Base-by-base conservation (phyloP, 2,888 invertebrate species). In the Leptarthrus brevirostris region DNA sequence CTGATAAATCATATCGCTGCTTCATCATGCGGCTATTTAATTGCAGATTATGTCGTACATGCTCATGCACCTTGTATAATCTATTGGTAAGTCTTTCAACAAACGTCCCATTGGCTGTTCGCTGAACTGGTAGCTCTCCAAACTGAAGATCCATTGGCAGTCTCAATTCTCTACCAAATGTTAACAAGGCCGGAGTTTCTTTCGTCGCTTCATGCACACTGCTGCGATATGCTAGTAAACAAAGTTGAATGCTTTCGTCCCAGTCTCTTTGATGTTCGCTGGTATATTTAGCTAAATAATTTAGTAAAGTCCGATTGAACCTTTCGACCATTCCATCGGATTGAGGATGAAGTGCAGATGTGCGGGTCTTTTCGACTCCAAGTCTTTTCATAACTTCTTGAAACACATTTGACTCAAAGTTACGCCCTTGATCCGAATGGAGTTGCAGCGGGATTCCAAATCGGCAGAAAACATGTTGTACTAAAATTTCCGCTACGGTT, bases 311-410 rank as follows among this genome's bases (percentile, higher is more conserved):
- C n/a, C 74, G 56, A 70, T 80, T 79, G 40, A 77, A 76, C 52
- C 78, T 70, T 18, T 79, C 78, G 1, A 79, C 77, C 77, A 79
- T 79, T 22, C 79, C 79, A 66, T 79, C 78, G 3, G 78, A 79
- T 34, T 79, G 79, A 6, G 80, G 78, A 73, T 78, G 79, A 20
- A 79, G 54, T n/a, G 79, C 73, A 2, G 78, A 78, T 5, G 78
- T 79, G 16, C 49, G n/a, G 14, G 70, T 77, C 58, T 77, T 76
- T 3, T 53, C 36, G 12, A 77, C 76, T 73, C 75, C 74, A 16
- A 74, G 24, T 5, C 72, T 0, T 5, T 49, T 1, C 10, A 18
- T 8, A 49, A 8, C 16, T 8, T 16, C n/a, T 10, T 49, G 14
- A 10, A 49, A 49, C 2, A 49, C 49, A 3, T 49, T 18, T 4